Conservation (phyloP, 2,113 vertebrate species). For the Eidolon helvum region DNA sequence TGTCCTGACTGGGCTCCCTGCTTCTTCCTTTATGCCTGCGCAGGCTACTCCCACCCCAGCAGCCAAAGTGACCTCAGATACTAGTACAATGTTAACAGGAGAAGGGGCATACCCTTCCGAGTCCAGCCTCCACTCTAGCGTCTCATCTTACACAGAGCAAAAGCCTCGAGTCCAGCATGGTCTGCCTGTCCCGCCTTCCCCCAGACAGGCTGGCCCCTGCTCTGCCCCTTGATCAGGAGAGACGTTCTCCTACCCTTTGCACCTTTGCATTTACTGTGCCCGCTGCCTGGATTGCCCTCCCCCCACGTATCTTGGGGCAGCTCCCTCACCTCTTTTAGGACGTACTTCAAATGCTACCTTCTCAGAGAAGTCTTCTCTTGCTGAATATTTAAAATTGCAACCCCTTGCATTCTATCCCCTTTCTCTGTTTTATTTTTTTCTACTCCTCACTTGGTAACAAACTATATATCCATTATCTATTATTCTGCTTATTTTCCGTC, state of each 20-base stretch:
- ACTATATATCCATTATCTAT: not conserved
- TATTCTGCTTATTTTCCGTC: not conserved
- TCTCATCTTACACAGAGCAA: not conserved
- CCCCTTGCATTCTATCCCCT: not conserved
- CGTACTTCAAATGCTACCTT: not conserved
- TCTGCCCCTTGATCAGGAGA: not conserved
- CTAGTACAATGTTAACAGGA: too few species aligned
- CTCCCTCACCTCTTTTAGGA: not conserved
- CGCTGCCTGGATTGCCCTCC: conserved; percentile 79
- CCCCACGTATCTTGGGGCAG: conserved; percentile 86
- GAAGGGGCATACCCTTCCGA: too few species aligned
- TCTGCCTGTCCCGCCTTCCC: not conserved
- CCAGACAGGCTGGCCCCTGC: not conserved
- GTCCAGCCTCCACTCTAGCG: not conserved
- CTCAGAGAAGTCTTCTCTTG: not conserved
- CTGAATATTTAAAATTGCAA: not conserved
- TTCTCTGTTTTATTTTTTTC: not conserved
- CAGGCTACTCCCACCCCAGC: not conserved
- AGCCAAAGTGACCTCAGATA: not conserved
- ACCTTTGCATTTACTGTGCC: conserved; percentile 87
- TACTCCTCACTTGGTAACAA: not conserved
- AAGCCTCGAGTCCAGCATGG: not conserved
- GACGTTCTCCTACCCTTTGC: not conserved
- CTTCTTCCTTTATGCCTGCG: rapidly evolving
- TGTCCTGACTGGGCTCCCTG: rapidly evolving